phyloP scores from a whole-genome alignment of 2,797 vertebrate genomes.

The Eleutherodactylus coqui region DNA sequence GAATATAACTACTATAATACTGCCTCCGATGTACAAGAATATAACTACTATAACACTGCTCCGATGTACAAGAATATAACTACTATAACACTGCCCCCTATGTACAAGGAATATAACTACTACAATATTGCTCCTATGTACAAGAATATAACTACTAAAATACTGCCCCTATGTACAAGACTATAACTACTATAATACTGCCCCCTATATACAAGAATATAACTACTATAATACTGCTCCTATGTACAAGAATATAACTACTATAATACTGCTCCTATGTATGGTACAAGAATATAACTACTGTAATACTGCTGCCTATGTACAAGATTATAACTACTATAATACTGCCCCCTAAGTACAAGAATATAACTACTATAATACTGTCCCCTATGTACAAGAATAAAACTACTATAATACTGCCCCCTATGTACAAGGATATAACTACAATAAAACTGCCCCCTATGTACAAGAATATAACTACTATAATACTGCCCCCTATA shows the following conservation, averaged over 20 bases:
- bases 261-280: not conserved
- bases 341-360: not conserved
- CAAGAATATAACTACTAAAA: slow-evolving; percentile 2
- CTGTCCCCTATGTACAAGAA: not conserved
- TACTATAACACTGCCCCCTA: not conserved
- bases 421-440: not conserved
- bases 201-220: not conserved
- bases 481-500: not conserved
- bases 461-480: not conserved
- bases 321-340: slow-evolving; percentile 17
- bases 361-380: slow-evolving; percentile 19
- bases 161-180: not conserved
- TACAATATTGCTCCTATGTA: slow-evolving; percentile 6
- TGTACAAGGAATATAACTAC: slow-evolving; percentile 5
- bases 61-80: slow-evolving; percentile 1
- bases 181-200: slow-evolving; percentile 6
- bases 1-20: slow-evolving; percentile 4
- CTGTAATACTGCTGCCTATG: slow-evolving; percentile 3
- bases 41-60: slow-evolving; percentile 1
- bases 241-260: not conserved
- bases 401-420: not conserved
- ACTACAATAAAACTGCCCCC: not conserved
- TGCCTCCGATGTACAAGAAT: not conserved
- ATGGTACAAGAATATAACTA: slow-evolving; percentile 13
- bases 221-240: not conserved